Percentiles rank a stretch among this genome's conserved stretches.
These are phyloP conservation scores for Montipora capricornis DNA, from an alignment of 64 coral and sea anemone genomes.

Conservation along the genomic window DNA sequence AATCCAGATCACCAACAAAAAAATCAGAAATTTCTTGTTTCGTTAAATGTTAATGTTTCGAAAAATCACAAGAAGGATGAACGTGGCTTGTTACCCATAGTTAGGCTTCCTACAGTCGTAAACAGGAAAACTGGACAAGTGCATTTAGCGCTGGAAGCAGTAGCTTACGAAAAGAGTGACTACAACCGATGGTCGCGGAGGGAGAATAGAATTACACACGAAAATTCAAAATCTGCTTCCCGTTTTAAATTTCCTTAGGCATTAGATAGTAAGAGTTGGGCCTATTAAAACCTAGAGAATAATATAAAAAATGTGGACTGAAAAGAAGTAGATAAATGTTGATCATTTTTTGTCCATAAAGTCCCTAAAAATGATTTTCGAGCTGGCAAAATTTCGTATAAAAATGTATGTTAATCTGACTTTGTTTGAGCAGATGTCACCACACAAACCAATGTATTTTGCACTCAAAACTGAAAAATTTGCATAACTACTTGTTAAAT, in stretches of 20 bases:
- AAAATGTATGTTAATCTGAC: no score
- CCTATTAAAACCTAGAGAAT: no score
- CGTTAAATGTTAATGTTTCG: background rate
- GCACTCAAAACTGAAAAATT: background rate
- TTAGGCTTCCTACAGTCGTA: constrained; percentile 30
- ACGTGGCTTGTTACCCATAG: background rate
- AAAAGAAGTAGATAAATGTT: no score
- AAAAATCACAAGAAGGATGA: background rate
- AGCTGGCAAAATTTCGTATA: no score
- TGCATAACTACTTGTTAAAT: background rate
- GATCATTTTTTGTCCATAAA: no score
- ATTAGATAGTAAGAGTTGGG: no score
- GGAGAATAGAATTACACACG: background rate
- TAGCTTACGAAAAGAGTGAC: constrained; percentile 32
- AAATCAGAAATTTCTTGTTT: constrained; percentile 3
- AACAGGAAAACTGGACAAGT: constrained; percentile 11
- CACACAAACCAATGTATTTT: no score
- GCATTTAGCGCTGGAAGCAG: background rate
- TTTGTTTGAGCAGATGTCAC: no score
- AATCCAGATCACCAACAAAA: background rate
- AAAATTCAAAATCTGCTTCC: background rate
- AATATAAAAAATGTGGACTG: no score
- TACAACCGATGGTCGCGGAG: constrained; percentile 46
- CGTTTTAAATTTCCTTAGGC: background rate
- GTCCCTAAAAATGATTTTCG: no score